Evolutionary conservation across 2,797 vertebrate genomes (phyloP), one percentile per base, ranked within the genome.

Genomic region (Microctenopoma stevenorrisi): DNA sequence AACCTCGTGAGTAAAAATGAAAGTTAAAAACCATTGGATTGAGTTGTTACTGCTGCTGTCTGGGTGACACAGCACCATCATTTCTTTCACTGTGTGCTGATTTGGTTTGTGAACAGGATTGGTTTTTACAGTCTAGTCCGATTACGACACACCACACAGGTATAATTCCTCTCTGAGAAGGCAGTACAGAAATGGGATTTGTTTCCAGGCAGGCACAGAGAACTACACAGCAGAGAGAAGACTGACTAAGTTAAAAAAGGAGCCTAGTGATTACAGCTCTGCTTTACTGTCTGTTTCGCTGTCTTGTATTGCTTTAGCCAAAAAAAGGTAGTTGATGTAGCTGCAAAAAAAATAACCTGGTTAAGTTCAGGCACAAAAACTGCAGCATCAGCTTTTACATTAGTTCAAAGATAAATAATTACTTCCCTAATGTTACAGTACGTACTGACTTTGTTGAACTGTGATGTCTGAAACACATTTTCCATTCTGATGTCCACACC

Each of bases 151-250:
- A 10, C 68, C 78, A 64, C 74, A 37, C 65, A 64, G 72, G 68
- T 40, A 64, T 63, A 59, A 61, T 26, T 28, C 40, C 52, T 66
- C 30, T 65, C 48, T 48, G 67, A 66, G 47, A 50, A 48, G 28
- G 68, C 38, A 11, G 61, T 50, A 35, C 46, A 40, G 52, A 71
- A 74, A 79, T 82, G 66, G 25, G 63, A 74, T 76, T 69, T 68
- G 56, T 61, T 78, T 50, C 49, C 13, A 5, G 61, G n/a, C 43
- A 53, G 69, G 50, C 76, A 18, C 74, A 43, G 59, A 51, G 72
- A 63, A 61, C 35, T 7, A 12, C 40, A 7, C 43, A 43, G 64
- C 50, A 25, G 14, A 61, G 51, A 60, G 10, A 9, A 64, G 26
- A 40, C 25, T 50, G 49, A 46, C 25, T 37, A 16, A 9, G 22